Base-by-base conservation (phyloP, 2,888 invertebrate species). In the Brenthis ino region DNA sequence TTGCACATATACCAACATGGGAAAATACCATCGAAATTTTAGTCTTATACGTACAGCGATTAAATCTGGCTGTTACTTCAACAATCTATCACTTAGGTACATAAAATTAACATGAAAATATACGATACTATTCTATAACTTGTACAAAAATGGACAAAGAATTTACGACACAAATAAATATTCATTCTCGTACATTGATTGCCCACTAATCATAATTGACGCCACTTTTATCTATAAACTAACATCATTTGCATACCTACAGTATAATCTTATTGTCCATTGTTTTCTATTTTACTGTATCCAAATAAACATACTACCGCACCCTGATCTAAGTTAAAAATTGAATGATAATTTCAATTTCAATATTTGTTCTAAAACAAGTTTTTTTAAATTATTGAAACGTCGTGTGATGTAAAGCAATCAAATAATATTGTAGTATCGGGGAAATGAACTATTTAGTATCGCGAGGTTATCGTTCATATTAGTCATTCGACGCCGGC, bases 241-340 rank as follows among this genome's bases (percentile, higher is more conserved):
- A 70, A 69, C 68, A 63, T 65, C 64, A 55, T 69, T 73, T 71
- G 68, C 68, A 71, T 57, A 67, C 67, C 67, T 58, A 72, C 55
- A 74, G 72, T 67, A 74, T 70, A 78, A 78, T 76, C 68, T 77
- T 77, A 80, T 78, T 82, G 80, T 81, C 72, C 75, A 81, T 80
- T 78, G 78, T 77, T 77, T 69, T 67, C 57, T 57, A 63, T 73
- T 71, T 69, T 51, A 60, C 61, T 51, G 56, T 24, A 8, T 56
- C 13, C 8, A 65, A 53, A 20, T 14, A 51, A 16, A 8, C 37
- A 51, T 16, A 16, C 53, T 33, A 63, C 16, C 20, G 20, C 12
- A 33, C 54, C 14, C 16, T 51, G 54, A 66, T 66, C 66, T 51
- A 66, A 47, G 16, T 37, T 28, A 53, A 4, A 50, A n/a, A 65